Evolutionary conservation across 1,140 invertebrate genomes (phyloP).

Genomic region (Metaphire vulgaris): DNA sequence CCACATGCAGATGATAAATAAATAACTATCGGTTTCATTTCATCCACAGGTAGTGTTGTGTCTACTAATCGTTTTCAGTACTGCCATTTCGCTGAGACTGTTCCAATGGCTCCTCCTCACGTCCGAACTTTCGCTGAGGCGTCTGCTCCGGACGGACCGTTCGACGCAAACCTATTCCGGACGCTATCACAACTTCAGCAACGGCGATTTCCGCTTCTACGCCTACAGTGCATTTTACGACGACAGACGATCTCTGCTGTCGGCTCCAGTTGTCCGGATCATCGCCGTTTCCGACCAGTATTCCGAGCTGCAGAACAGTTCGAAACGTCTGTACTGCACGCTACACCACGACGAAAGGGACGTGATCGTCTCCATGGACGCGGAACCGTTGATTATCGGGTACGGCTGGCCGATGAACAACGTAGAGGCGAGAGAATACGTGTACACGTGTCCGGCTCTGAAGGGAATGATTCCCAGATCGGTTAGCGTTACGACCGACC

Average conservation of each 20-base stretch:
- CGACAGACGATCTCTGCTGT: slow-evolving; percentile 13
- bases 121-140: no score
- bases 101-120: no score
- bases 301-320: neutral
- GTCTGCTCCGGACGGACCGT: no score
- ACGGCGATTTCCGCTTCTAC: neutral
- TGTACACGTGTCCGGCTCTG: neutral
- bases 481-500: neutral
- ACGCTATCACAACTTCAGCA: slow-evolving; percentile 12
- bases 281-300: slow-evolving; percentile 12
- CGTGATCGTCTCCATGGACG: neutral
- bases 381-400: neutral
- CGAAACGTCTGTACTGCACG: neutral
- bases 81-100: no score
- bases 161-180: no score
- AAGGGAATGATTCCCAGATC: neutral
- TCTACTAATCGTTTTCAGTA: no score
- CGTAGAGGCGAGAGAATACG: neutral
- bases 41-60: no score
- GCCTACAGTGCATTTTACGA: slow-evolving; percentile 20
- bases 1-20: no score
- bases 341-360: neutral
- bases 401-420: neutral
- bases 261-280: slow-evolving; percentile 4
- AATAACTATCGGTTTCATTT: no score